These are phyloP conservation scores for Limanda limanda DNA, from an alignment of 2,113 vertebrate genomes.

Conservation along the genomic window DNA sequence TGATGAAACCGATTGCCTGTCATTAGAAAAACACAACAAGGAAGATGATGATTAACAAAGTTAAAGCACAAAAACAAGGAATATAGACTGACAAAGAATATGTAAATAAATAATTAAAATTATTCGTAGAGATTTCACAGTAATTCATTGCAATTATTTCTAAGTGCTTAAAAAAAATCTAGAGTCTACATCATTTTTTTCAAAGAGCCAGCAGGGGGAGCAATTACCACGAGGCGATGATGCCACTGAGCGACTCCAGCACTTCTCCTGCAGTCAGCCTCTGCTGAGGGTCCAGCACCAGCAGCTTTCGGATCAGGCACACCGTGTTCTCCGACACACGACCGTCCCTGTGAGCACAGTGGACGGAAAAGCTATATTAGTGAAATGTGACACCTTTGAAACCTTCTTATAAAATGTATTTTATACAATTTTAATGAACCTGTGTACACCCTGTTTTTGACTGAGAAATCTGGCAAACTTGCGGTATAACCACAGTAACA, in stretches of 20 bases:
- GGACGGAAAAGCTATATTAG: not conserved
- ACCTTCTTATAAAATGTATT: too few species aligned
- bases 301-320: slow-evolving; percentile 96
- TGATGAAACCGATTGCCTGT: slow-evolving; percentile 95
- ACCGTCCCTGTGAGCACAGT: slow-evolving; percentile 85
- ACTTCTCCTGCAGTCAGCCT: slow-evolving; percentile 94
- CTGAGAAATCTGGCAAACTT: too few species aligned
- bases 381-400: too few species aligned
- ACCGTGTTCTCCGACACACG: slow-evolving; percentile 98
- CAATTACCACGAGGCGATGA: slow-evolving; percentile 94
- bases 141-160: not conserved
- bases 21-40: slow-evolving; percentile 8
- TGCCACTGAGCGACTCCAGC: slow-evolving; percentile 93
- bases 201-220: slow-evolving; percentile 56
- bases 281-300: slow-evolving; percentile 97
- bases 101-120: not conserved
- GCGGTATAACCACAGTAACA: not conserved
- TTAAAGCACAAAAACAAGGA: not conserved
- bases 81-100: too few species aligned
- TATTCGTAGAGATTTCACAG: not conserved
- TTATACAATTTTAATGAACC: too few species aligned
- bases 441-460: not conserved
- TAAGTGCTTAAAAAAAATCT: not conserved
- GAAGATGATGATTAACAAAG: not conserved
- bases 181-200: not conserved